Percentiles rank a stretch among this genome's conserved stretches.
These are phyloP conservation scores for Porites divaricata DNA, from an alignment of 92 coral and sea anemone species.

Conservation along the genomic window DNA sequence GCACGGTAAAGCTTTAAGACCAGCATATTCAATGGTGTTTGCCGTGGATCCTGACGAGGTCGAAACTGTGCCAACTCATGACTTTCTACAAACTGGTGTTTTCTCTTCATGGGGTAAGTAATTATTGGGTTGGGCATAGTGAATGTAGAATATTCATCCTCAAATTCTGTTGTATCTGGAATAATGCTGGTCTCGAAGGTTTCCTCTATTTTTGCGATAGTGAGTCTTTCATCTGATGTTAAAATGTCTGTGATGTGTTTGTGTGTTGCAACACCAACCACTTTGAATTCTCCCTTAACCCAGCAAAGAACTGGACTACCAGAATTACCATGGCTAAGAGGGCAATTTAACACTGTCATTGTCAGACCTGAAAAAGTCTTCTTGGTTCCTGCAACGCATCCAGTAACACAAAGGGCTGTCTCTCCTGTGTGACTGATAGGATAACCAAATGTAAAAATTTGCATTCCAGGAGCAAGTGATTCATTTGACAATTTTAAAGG, in stretches of 20 bases:
- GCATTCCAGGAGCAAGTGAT: neutral
- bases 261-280: neutral
- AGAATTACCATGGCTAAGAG: neutral
- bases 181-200: neutral
- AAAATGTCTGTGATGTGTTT: neutral
- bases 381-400: neutral
- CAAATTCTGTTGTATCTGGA: neutral
- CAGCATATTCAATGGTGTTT: neutral
- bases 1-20: neutral
- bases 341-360: neutral
- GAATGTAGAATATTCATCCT: too few relatives aligned
- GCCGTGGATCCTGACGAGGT: neutral
- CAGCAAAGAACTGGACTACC: neutral
- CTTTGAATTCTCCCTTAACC: neutral
- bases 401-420: neutral
- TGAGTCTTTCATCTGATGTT: neutral
- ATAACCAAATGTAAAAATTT: slow-evolving; percentile 2
- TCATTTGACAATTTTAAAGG: neutral
- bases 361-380: neutral
- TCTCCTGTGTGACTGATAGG: neutral
- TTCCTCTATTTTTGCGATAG: neutral
- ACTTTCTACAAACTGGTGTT: too few relatives aligned
- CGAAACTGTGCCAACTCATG: too few relatives aligned
- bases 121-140: too few relatives aligned
- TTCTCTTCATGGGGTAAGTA: too few relatives aligned